Conservation (phyloP, 2,113 vertebrate genomes). For the Trichomycterus rosablanca region DNA sequence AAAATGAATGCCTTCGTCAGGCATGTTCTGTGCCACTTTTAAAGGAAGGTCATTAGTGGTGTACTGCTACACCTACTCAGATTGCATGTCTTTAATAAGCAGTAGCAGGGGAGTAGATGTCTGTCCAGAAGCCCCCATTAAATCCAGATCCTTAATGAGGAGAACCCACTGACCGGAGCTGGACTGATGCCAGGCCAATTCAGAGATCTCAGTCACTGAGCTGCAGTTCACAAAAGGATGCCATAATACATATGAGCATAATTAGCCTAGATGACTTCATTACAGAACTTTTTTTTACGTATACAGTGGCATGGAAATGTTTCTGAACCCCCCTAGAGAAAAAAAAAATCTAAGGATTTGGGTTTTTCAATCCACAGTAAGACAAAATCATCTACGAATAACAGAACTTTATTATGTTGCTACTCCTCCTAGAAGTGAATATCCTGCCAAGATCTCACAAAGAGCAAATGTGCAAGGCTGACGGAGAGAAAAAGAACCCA, state of each 20-base stretch:
- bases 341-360: too few relatives aligned
- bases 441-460: too few relatives aligned
- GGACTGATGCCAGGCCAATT: not conserved
- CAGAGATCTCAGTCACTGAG: not conserved
- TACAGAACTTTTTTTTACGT: too few relatives aligned
- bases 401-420: too few relatives aligned
- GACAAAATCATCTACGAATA: too few relatives aligned
- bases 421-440: too few relatives aligned
- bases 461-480: too few relatives aligned
- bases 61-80: slow-evolving; percentile 1
- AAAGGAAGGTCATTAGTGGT: slow-evolving; percentile 4
- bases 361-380: too few relatives aligned
- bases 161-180: slow-evolving; percentile 5
- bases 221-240: not conserved
- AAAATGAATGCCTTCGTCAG: not conserved
- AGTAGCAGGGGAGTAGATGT: slow-evolving; percentile 1
- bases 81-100: slow-evolving; percentile 28
- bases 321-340: too few relatives aligned
- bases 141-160: not conserved
- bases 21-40: slow-evolving; percentile 2
- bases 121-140: not conserved
- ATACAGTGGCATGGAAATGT: too few relatives aligned
- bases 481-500: too few relatives aligned
- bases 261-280: not conserved
- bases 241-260: not conserved